Percentiles rank a stretch among this genome's conserved stretches.
Evolutionary conservation across 2,888 invertebrate species (phyloP).

Genomic region (Drosophila percnosoma): DNA sequence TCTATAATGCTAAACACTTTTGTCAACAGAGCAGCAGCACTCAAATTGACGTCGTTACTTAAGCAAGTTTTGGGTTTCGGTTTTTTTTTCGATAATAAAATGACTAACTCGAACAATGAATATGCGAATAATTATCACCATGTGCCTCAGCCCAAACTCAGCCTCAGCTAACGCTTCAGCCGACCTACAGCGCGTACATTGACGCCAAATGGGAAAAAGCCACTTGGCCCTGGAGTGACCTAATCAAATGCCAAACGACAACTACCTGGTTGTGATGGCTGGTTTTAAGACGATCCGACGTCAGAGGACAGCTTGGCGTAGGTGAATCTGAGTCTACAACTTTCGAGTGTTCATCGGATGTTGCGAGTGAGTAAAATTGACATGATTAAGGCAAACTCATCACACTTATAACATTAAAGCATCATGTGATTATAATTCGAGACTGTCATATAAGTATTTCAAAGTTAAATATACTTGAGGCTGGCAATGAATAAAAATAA

Average conservation of each 20-base stretch:
- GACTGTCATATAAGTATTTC: not conserved
- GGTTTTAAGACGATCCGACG: not conserved
- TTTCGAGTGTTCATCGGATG: not conserved
- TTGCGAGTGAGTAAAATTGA: not conserved
- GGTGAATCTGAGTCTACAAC: not conserved
- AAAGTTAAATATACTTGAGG: not conserved
- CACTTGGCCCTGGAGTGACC: conserved; percentile 47
- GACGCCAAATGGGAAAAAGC: conserved; percentile 41
- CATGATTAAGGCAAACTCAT: not conserved
- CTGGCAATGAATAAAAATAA: not conserved
- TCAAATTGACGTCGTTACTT: conserved; percentile 4
- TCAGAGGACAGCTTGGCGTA: conserved; percentile 6
- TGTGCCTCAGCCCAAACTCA: conserved; percentile 15
- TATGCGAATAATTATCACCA: conserved; percentile 19
- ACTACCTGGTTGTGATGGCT: conserved; percentile 24
- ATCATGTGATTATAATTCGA: not conserved
- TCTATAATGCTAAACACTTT: conserved; percentile 50
- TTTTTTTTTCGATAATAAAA: conserved; percentile 40
- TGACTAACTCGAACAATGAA: conserved; percentile 47
- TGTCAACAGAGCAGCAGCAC: conserved; percentile 51
- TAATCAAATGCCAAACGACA: not conserved
- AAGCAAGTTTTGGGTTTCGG: conserved; percentile 44
- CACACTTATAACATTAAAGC: not conserved
- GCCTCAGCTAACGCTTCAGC: conserved; percentile 13
- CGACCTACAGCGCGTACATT: conserved; percentile 70